phyloP scores from a whole-genome alignment of 2,113 vertebrate genomes.

The Dryoscopus gambensis region DNA sequence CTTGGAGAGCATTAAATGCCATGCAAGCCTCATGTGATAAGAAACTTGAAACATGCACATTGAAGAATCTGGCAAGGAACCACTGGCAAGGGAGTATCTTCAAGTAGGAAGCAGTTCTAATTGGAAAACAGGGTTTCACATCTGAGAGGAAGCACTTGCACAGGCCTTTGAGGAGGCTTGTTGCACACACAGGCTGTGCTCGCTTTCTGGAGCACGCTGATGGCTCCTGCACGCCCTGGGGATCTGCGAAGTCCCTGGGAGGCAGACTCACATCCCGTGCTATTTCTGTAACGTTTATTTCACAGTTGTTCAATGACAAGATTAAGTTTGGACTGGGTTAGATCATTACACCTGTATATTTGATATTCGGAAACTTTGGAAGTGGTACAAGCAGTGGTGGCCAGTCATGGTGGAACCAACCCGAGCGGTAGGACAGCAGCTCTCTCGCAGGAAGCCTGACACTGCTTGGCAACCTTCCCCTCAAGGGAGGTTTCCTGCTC shows the following conservation, averaged over 20 bases:
- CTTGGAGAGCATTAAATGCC: not conserved
- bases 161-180: not conserved
- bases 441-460: not conserved
- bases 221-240: not conserved
- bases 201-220: not conserved
- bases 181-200: accelerated
- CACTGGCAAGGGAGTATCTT: not conserved
- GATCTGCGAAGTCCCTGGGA: not conserved
- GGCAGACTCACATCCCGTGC: not conserved
- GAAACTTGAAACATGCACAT: not conserved
- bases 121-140: not conserved
- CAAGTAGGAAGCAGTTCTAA: not conserved
- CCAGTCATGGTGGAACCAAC: not conserved
- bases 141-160: not conserved
- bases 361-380: not conserved
- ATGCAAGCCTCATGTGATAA: not conserved
- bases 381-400: not conserved
- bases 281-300: not conserved
- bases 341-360: not conserved
- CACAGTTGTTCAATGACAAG: not conserved
- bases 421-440: not conserved
- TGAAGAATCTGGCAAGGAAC: not conserved
- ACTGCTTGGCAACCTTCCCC: not conserved
- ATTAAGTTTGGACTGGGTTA: not conserved
- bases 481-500: not conserved